These are phyloP conservation scores for Nothoprocta perdicaria DNA, from an alignment of 2,113 vertebrate species.

Conservation along the genomic window DNA sequence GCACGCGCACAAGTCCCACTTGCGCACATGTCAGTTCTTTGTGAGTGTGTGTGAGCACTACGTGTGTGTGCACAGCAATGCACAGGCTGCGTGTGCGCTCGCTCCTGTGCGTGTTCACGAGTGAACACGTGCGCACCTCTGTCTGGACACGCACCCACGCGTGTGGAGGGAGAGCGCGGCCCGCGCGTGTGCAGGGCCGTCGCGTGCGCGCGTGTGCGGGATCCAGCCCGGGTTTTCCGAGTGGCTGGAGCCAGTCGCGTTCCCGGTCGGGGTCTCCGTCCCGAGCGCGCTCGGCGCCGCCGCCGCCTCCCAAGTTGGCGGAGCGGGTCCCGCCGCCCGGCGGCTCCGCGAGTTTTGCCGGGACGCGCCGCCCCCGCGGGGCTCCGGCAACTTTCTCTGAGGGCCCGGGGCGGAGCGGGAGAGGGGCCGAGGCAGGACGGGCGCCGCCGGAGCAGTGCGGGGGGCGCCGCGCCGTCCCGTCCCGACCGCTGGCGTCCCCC, in stretches of 20 bases:
- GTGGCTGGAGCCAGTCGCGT: neutral
- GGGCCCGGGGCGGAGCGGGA: neutral
- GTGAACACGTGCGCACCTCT: neutral
- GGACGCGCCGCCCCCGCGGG: constrained; percentile 16
- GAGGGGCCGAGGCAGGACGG: too few relatives aligned
- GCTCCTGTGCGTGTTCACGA: neutral
- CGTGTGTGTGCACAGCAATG: neutral
- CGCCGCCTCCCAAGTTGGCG: constrained; percentile 24
- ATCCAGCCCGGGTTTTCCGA: constrained; percentile 58
- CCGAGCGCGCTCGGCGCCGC: constrained; percentile 22
- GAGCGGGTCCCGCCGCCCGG: neutral
- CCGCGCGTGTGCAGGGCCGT: neutral
- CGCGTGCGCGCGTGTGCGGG: neutral
- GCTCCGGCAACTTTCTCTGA: neutral
- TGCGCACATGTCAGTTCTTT: rapidly evolving
- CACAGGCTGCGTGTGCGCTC: neutral
- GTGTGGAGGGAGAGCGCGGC: neutral
- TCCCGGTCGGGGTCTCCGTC: constrained; percentile 50
- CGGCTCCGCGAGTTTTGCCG: neutral
- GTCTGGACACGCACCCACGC: neutral
- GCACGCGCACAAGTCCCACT: neutral
- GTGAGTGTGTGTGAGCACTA: neutral
- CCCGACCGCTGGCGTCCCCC: neutral
- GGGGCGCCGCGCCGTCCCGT: neutral
- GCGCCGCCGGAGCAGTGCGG: neutral